Evolutionary conservation across 2,797 vertebrate species (phyloP).

Genomic region (Gila robusta): DNA sequence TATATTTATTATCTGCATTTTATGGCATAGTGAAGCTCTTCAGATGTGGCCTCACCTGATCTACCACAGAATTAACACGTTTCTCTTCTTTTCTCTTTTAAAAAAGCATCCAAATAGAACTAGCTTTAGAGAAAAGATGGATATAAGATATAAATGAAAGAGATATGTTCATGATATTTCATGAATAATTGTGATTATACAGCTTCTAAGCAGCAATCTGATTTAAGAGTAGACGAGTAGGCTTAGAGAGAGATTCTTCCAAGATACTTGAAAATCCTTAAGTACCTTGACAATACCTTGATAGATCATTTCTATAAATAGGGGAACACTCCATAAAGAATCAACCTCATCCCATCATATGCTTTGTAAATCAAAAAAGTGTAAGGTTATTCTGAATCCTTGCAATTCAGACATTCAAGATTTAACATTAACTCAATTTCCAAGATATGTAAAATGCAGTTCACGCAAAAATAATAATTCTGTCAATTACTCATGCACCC

Average conservation of each 20-base stretch:
- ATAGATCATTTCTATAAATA: background rate
- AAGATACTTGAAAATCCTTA: slow-evolving; percentile 50
- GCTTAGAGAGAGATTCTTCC: slow-evolving; percentile 47
- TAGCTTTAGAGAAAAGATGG: slow-evolving; percentile 76
- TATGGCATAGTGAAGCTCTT: slow-evolving; percentile 74
- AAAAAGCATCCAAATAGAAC: slow-evolving; percentile 81
- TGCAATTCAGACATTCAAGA: background rate
- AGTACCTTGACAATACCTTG: background rate
- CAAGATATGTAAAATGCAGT: too few species aligned
- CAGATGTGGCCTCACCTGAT: slow-evolving; percentile 76
- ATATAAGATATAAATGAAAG: slow-evolving; percentile 60
- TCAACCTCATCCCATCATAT: background rate
- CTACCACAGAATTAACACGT: slow-evolving; percentile 79
- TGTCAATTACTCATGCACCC: too few species aligned
- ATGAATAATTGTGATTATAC: slow-evolving; percentile 82
- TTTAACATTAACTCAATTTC: background rate
- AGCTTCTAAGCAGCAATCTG: slow-evolving; percentile 66
- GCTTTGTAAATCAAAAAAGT: background rate
- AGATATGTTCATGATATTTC: slow-evolving; percentile 79
- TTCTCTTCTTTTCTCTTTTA: slow-evolving; percentile 80
- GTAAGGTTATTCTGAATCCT: background rate
- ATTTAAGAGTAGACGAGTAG: slow-evolving; percentile 66
- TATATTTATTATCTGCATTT: slow-evolving; percentile 71
- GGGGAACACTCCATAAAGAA: background rate
- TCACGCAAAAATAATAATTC: too few species aligned